Conservation (phyloP, 30 jellyfish, hydroid and myxozoan genomes). For the Hydractinia echinata region DNA sequence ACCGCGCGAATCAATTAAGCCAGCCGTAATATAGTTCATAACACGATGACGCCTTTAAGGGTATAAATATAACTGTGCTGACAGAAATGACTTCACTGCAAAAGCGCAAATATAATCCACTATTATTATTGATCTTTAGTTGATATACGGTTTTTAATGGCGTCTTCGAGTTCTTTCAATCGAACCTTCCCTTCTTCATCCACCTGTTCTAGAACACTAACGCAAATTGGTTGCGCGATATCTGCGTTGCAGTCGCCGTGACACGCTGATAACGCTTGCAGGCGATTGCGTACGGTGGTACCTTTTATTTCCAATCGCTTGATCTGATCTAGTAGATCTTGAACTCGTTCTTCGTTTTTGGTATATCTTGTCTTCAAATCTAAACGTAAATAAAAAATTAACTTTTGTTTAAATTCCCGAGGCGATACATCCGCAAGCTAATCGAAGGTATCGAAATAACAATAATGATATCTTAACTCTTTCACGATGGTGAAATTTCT, state of each 20-base stretch:
- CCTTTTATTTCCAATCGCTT: slow-evolving; percentile 59
- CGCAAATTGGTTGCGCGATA: background rate
- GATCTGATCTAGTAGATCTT: slow-evolving; percentile 69
- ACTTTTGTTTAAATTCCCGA: background rate
- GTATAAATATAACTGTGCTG: no score
- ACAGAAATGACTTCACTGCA: no score
- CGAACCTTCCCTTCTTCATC: background rate
- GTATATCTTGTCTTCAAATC: slow-evolving; percentile 43
- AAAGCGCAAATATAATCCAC: no score
- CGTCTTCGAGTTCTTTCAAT: background rate
- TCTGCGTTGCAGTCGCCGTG: slow-evolving; percentile 81
- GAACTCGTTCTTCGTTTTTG: slow-evolving; percentile 55
- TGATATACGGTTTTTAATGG: background rate
- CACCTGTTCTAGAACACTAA: background rate
- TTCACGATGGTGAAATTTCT: no score
- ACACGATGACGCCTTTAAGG: no score
- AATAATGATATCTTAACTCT: no score
- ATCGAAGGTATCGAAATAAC: no score
- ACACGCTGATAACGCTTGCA: slow-evolving; percentile 41
- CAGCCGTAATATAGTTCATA: no score
- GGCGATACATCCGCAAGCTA: background rate
- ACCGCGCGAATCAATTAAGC: no score
- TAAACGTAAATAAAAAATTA: slow-evolving; percentile 13
- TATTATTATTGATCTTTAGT: no score
- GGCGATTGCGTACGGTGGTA: slow-evolving; percentile 22